Evolutionary conservation across 1,140 invertebrate genomes (phyloP), one percentile per base, ranked within the genome.

Genomic region (Capitella teleta): DNA sequence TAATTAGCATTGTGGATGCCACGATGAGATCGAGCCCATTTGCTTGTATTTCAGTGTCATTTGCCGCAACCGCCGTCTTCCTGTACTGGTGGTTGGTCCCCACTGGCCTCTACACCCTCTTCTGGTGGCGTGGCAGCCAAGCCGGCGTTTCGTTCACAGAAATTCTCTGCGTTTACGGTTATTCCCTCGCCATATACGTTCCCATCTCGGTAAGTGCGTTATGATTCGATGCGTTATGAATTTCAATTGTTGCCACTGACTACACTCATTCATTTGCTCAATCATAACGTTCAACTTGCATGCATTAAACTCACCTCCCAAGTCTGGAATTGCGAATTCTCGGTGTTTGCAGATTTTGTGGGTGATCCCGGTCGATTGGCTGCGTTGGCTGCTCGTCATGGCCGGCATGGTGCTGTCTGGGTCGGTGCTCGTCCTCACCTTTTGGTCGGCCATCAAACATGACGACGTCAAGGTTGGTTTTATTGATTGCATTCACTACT

Each of bases 111-210:
- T 96, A 87, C 85, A 83, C 77, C 0, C 70, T 86, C 5, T 73
- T 96, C 3, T 90, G 88, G 72, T 96, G 87, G 80, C 81, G 82
- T 28, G 75, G 75, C 1, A 77, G 74, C 49, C 72, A 79, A 5
- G 79, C 81, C 58, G 76, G 75, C 44, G 76, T 78, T 51, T 80
- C 80, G 21, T 80, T 89, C 58, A 75, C 93, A 52, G 76, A 78
- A 58, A 77, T 94, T 5, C 77, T 96, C 55, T 95, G 90, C 70
- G 76, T 95, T 2, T 98, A 96, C 70, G 93, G 93, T 14, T 98
- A 98, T 68, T 94, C 89, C 0, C 71, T 98, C 34, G 81, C 86
- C 28, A 87, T 96, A 55, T 97, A 91, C 66, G 82, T 97, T 60
- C 92, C 92, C 6, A 82, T 93, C 4, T 87, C 89, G n/a, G 81